Percentiles rank a stretch among this genome's conserved stretches.
These are phyloP conservation scores for Falco punctatus DNA, from an alignment of 2,113 vertebrate species.

Conservation along the genomic window DNA sequence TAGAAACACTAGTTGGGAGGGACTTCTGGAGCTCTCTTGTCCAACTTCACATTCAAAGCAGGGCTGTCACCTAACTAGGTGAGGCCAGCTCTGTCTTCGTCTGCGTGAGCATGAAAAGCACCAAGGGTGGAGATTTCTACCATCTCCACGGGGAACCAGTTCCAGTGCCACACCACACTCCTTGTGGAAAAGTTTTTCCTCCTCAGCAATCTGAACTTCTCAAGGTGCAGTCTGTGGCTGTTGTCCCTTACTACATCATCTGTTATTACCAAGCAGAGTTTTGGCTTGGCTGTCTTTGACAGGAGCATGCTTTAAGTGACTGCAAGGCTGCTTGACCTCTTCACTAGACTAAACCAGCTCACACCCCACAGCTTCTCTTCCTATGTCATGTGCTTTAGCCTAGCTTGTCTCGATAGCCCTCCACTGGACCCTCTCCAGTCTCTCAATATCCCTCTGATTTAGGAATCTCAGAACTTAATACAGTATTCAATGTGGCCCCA, in stretches of 20 bases:
- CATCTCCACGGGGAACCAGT: neutral
- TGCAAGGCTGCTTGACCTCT: neutral
- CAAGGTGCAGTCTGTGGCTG: too few relatives aligned
- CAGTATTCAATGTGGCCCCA: neutral
- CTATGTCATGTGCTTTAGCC: neutral
- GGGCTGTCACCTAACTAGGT: neutral
- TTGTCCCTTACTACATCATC: neutral
- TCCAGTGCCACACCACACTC: neutral
- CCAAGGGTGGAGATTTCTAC: neutral
- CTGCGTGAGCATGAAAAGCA: neutral
- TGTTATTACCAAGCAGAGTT: neutral
- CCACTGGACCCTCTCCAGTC: neutral
- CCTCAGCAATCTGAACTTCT: neutral
- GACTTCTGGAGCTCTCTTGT: neutral
- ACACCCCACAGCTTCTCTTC: neutral
- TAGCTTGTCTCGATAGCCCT: neutral
- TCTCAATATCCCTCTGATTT: neutral
- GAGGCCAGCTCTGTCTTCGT: neutral
- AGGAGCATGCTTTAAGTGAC: neutral
- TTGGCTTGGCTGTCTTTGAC: neutral
- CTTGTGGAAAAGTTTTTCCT: neutral
- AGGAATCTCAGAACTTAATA: neutral
- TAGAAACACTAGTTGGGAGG: neutral
- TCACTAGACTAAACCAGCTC: neutral
- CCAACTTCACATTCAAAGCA: neutral